Conservation (phyloP, 2,113 vertebrate species). For the Hyperoodon ampullatus region DNA sequence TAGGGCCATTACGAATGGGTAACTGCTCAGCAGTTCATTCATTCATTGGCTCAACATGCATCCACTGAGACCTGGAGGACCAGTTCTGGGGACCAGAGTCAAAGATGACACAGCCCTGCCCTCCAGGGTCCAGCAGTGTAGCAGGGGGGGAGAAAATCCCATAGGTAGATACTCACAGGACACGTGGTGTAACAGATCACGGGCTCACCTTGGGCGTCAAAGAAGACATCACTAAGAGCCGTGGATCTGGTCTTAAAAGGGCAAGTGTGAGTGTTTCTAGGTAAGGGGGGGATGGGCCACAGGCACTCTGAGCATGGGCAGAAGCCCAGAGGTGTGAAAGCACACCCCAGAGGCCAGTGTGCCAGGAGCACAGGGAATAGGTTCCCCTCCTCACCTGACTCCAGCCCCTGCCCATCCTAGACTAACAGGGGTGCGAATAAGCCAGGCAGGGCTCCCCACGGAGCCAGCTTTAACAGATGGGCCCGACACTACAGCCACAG, state of each 20-base stretch:
- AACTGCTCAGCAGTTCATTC: not conserved
- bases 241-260: not conserved
- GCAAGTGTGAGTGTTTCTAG: accelerated
- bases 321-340: not conserved
- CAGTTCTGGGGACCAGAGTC: not conserved
- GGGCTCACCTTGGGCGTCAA: too few relatives aligned
- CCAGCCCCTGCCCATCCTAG: not conserved
- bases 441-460: not conserved
- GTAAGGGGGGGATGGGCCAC: not conserved
- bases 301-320: not conserved
- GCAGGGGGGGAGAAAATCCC: not conserved
- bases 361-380: not conserved
- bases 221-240: not conserved
- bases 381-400: not conserved
- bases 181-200: accelerated
- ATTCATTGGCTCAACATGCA: not conserved
- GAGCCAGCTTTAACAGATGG: too few relatives aligned
- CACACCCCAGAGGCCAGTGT: not conserved
- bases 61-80: not conserved
- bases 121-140: not conserved
- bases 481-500: not conserved
- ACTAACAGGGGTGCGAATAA: not conserved
- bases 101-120: not conserved
- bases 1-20: not conserved
- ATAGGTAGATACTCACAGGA: not conserved